Evolutionary conservation across 2,888 invertebrate genomes (phyloP), one percentile per base, ranked within the genome.

Genomic region (Andrena marginata): DNA sequence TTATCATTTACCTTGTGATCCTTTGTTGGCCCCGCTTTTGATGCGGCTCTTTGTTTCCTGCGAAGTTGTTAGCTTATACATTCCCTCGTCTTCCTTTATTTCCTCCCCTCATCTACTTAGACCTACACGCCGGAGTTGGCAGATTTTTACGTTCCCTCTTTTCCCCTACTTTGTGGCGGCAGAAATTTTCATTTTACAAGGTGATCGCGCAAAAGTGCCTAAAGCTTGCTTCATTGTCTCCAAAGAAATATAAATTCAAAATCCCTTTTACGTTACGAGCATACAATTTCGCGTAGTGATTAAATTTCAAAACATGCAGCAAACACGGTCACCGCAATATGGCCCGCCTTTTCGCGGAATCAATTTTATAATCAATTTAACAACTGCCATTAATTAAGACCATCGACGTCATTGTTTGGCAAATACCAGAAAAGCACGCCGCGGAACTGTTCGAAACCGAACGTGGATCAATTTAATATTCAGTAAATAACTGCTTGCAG

Each of bases 141-240:
- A 74, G 60, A 74, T 74, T 74, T 62, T 29, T 33, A 29, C 48
- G 42, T 65, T 49, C 26, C 48, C 13, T 23, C 16, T 31, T 26
- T 42, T 10, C 16, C 2, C 23, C 10, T 33, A 13, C 54, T 35
- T 13, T 23, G 29, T 13, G 23, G 23, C 16, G 33, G 29, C 20
- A 68, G 59, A 77, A 74, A 77, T 62, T 67, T 65, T 35, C 60
- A 60, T 64, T 29, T 65, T 62, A 48, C 67, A 35, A 62, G 62
- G 13, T 26, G 35, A 20, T 35, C 16, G 10, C 13, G 20, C 10
- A 31, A 23, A 65, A 67, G 29, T 73, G 65, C 29, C 60, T 10
- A 72, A 59, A 72, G 35, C 56, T 8, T 16, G 33, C 26, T 35
- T 26, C 20, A 16, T 20, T 54, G 20, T 3, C 4, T 23, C 8